Evolutionary conservation across 2,888 invertebrate species (phyloP), one percentile per base, ranked within the genome.

Genomic region (Tetramorium bicarinatum): DNA sequence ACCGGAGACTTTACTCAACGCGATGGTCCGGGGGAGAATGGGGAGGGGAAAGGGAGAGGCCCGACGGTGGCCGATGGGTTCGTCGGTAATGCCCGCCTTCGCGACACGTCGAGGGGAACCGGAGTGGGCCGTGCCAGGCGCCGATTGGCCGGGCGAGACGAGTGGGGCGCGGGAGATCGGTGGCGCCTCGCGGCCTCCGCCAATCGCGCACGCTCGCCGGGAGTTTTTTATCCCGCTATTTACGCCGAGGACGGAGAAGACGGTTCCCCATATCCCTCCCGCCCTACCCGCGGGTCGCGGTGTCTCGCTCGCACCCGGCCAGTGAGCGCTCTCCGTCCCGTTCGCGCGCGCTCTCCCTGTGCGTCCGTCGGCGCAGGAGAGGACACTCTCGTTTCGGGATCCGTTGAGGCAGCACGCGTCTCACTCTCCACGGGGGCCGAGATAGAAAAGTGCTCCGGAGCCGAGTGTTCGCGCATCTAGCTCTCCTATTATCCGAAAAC

Each of bases 341-440:
- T 56, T 87, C 77, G 69, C 81, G 76, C 86, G 61, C 85, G 85
- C 85, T 87, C 90, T 87, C 91, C 84, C 87, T 86, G 86, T 87
- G 86, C 86, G 86, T 82, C 86, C 86, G 91, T 88, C 90, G 89
- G 88, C 90, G 88, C 90, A 84, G 91, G 90, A 88, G 93, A 93
- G 93, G 93, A 92, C 94, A 94, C 93, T 94, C 93, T 93, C 92
- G 94, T 92, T 93, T 93, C 92, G 94, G 92, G 93, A 92, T 93
- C 92, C 93, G 93, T 92, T 90, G 92, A 91, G 91, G 93, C 90
- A 91, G 90, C 92, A 94, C 93, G 93, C 92, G 92, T 91, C 87
- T 47, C 44, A 18, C 61, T 62, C 38, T 34, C 66, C 87, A 86
- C 90, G 85, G 82, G 86, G 9, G 2, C 84, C 56, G 54, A 34